Evolutionary conservation across 1,140 invertebrate species (phyloP), one percentile per base, ranked within the genome.

Genomic region (Drosophila pseudoananassae): DNA sequence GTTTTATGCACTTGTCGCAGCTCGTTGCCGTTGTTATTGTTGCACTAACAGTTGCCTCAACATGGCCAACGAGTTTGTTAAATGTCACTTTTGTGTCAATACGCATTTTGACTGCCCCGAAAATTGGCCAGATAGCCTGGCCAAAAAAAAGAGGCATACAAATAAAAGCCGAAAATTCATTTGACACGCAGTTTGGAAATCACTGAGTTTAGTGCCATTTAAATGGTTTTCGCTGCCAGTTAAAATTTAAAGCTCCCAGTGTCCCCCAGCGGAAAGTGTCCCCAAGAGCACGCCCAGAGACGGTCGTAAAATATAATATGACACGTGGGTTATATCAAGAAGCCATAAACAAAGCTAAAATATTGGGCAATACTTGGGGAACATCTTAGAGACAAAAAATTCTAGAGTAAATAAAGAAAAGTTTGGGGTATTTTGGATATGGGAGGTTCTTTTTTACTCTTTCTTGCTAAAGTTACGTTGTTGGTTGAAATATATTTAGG

Each of bases 51-150:
- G 71, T 53, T 65, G 78, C 51, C 77, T 61, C 40, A 72, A 81
- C 78, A 80, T 77, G 78, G 78, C 78, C 56, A 70, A 71, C 69
- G 73, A 78, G 74, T 87, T 87, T 78, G 82, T 87, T 82, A 88
- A 87, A 87, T 87, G 82, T 87, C 83, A 87, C 60, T 87, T 87
- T 87, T 87, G 70, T 88, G 82, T 88, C 82, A 87, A 87, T 77
- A 81, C 65, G 74, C 74, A 83, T 83, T 56, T 71, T 53, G 60
- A 83, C 17, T 70, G 65, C 58, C 45, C 66, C 66, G 58, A 58
- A 76, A 68, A 79, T 76, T 81, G 77, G 66, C 65, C 20, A 20
- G 20, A 20, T 40, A 31, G 5, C 46, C 29, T 27, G 25, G 25
- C 25, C 25, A 27, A 27, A 27, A 27, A 27, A 27, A 31, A 31